phyloP scores from a whole-genome alignment of 2,113 vertebrate genomes.

The mouse (Mus musculus) region DNA sequence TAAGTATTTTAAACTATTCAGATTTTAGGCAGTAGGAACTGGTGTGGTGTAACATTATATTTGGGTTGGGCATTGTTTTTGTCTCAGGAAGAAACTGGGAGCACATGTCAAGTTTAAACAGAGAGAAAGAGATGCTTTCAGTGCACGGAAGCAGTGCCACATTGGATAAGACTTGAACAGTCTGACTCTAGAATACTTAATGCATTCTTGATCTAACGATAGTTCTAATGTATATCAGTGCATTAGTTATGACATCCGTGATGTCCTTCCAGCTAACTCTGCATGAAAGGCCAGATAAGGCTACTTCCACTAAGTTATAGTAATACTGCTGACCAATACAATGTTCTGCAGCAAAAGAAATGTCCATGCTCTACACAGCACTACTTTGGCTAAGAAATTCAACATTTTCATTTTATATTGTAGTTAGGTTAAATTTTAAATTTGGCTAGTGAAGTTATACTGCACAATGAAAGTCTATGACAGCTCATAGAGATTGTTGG shows the following conservation, averaged over 20 bases:
- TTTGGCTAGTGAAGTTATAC: slow-evolving; percentile 15
- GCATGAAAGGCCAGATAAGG: slow-evolving; percentile 37
- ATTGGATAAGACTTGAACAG: slow-evolving; percentile 27
- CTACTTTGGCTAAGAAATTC: slow-evolving; percentile 6
- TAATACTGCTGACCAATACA: neutral
- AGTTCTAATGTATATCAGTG: neutral
- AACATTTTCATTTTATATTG: neutral
- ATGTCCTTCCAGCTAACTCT: slow-evolving; percentile 18
- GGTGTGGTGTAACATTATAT: slow-evolving; percentile 52
- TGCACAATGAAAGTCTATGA: slow-evolving; percentile 36
- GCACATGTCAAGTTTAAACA: slow-evolving; percentile 43
- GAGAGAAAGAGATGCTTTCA: slow-evolving; percentile 21
- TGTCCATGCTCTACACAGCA: neutral
- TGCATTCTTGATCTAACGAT: neutral
- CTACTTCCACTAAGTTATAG: neutral
- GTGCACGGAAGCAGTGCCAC: slow-evolving; percentile 48
- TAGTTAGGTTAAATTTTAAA: slow-evolving; percentile 38
- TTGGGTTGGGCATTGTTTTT: slow-evolving; percentile 60
- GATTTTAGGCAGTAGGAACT: slow-evolving; percentile 41
- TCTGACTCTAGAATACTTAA: slow-evolving; percentile 15
- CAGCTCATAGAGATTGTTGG: slow-evolving; percentile 35
- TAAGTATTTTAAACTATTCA: slow-evolving; percentile 65
- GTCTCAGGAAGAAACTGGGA: slow-evolving; percentile 33
- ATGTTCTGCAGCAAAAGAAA: slow-evolving; percentile 6
- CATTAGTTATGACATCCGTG: slow-evolving; percentile 14